Conservation (phyloP, 2,888 invertebrate species). For the Agrotis clavis region DNA sequence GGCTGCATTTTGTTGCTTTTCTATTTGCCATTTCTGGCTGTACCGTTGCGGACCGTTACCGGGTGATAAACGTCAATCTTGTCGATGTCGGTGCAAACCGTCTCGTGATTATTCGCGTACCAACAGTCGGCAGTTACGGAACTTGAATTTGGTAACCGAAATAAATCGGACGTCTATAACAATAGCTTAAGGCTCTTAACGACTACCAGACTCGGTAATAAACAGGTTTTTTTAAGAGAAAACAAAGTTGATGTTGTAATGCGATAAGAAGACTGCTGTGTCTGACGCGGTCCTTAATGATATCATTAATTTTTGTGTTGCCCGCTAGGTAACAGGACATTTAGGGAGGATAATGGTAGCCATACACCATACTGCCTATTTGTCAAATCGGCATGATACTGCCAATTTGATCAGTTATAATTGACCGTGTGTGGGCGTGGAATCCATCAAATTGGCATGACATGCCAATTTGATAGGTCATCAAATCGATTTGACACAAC, state of each 20-base stretch:
- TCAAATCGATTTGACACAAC: too few relatives aligned
- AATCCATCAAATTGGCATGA: too few relatives aligned
- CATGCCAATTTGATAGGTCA: too few relatives aligned
- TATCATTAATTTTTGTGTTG: background rate
- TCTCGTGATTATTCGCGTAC: constrained; percentile 18
- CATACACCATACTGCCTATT: too few relatives aligned
- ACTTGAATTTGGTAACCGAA: constrained; percentile 19
- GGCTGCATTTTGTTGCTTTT: background rate
- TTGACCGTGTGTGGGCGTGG: too few relatives aligned
- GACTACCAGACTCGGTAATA: background rate
- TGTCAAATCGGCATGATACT: too few relatives aligned
- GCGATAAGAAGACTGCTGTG: background rate
- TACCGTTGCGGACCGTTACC: background rate
- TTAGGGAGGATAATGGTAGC: background rate
- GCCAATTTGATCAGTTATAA: too few relatives aligned
- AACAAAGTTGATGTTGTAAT: background rate
- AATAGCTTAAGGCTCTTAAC: constrained; percentile 1
- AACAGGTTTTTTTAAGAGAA: constrained; percentile 1
- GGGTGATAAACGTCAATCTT: constrained; percentile 32
- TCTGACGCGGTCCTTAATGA: background rate
- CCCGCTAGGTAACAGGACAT: background rate
- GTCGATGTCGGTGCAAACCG: too few relatives aligned
- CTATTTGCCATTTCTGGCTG: background rate
- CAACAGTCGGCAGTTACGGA: constrained; percentile 30
- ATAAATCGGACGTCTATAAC: constrained; percentile 17